A percentile compares a stretch with the other conserved stretches of the same genome.
These are phyloP conservation scores for Montipora capitata DNA, from an alignment of 92 coral and sea anemone genomes.

Conservation along the genomic window DNA sequence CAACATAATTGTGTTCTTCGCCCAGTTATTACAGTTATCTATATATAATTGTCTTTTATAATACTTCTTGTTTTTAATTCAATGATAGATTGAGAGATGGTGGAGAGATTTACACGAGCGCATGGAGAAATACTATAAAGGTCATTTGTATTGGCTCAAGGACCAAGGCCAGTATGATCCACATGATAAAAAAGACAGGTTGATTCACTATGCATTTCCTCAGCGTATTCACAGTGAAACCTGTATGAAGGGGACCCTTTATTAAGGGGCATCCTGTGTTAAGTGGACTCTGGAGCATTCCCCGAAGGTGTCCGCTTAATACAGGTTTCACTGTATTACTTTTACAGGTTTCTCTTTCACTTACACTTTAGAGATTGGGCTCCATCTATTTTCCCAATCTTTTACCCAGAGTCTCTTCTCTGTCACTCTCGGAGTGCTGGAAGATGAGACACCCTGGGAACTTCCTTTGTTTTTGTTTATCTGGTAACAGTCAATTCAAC, in stretches of 20 bases:
- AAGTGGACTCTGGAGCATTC: too few species aligned
- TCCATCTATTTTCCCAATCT: constrained; percentile 10
- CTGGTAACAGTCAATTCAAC: constrained; percentile 17
- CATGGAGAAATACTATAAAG: constrained; percentile 68
- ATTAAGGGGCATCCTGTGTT: background rate
- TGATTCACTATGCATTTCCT: constrained; percentile 49
- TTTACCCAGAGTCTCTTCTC: constrained; percentile 20
- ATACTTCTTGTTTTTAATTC: constrained; percentile 13
- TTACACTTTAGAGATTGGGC: constrained; percentile 32
- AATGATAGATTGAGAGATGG: constrained; percentile 64
- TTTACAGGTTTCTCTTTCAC: background rate
- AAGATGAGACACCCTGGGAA: background rate
- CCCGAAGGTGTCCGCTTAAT: too few species aligned
- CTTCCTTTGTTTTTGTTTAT: background rate
- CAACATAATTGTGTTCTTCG: constrained; percentile 16
- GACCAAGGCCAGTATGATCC: constrained; percentile 75
- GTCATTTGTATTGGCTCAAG: constrained; percentile 66
- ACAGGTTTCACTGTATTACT: too few species aligned
- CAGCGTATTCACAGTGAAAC: too few species aligned
- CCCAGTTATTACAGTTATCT: too few species aligned
- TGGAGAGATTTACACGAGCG: constrained; percentile 62
- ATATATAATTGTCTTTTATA: background rate
- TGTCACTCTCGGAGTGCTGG: constrained; percentile 2
- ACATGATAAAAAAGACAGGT: constrained; percentile 70
- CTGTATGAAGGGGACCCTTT: too few species aligned